These are phyloP conservation scores for Andrena chrysosceles DNA, from an alignment of 2,888 invertebrate species.

Conservation along the genomic window DNA sequence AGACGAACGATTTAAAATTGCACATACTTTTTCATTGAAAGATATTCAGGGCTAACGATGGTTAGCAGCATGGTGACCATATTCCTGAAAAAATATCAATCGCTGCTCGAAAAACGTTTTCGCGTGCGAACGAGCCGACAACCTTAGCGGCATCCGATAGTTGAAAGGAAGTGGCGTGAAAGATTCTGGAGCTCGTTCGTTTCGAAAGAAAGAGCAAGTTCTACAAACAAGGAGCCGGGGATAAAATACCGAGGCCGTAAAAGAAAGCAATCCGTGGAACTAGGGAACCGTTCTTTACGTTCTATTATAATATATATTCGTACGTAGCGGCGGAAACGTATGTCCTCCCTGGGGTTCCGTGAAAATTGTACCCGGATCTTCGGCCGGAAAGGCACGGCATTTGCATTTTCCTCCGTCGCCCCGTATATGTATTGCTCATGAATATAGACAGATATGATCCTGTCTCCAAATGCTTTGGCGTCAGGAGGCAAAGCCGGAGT, in stretches of 20 bases:
- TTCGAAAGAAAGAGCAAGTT: constrained; percentile 32
- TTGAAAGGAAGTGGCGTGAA: constrained; percentile 26
- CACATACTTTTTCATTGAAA: neutral
- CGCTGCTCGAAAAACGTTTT: neutral
- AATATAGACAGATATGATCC: constrained; percentile 76
- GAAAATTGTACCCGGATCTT: constrained; percentile 73
- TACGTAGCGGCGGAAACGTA: constrained; percentile 70
- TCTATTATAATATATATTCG: constrained; percentile 73
- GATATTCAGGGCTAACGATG: neutral
- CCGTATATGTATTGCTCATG: constrained; percentile 73
- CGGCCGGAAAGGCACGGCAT: constrained; percentile 72
- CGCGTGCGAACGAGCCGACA: neutral
- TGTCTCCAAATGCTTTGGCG: constrained; percentile 70
- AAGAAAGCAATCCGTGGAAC: constrained; percentile 63
- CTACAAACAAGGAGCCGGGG: constrained; percentile 25
- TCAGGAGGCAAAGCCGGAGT: constrained; percentile 55
- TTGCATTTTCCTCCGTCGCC: constrained; percentile 68
- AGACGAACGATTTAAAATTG: neutral
- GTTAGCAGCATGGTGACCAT: neutral
- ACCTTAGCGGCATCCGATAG: neutral
- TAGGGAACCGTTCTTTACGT: constrained; percentile 69
- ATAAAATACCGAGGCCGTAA: constrained; percentile 59
- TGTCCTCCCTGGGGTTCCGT: constrained; percentile 71
- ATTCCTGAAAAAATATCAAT: neutral
- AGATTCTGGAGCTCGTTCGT: constrained; percentile 8